These are phyloP conservation scores for Phalacrocorax aristotelis DNA, from an alignment of 2,113 vertebrate species.

Conservation along the genomic window DNA sequence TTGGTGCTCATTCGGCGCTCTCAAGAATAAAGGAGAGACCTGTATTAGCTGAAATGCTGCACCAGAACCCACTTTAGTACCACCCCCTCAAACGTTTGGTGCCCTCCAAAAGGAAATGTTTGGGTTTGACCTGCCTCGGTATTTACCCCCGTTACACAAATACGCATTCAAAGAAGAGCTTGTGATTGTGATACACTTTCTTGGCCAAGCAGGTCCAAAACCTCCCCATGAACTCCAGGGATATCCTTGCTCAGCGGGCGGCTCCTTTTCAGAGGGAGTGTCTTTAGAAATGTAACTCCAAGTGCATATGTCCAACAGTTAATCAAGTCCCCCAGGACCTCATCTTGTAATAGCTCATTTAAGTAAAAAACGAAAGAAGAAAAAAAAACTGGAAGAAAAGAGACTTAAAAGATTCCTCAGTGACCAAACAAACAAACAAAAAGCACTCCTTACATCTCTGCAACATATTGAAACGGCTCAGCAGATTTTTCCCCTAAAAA, in stretches of 20 bases:
- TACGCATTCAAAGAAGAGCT: neutral
- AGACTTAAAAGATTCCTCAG: neutral
- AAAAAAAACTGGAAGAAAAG: neutral
- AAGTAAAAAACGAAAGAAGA: neutral
- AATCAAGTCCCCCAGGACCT: neutral
- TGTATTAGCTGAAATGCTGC: neutral
- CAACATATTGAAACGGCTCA: neutral
- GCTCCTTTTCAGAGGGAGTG: neutral
- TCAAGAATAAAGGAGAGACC: no score
- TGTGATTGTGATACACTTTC: neutral
- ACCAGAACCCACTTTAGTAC: accelerated
- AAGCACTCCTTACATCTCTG: neutral
- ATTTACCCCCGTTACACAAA: neutral
- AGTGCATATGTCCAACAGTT: no score
- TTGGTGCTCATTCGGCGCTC: neutral
- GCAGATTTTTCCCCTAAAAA: neutral
- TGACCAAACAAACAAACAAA: neutral
- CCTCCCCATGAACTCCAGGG: neutral
- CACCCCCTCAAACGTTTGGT: neutral
- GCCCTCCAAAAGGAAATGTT: neutral
- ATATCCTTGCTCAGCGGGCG: neutral
- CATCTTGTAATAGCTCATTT: neutral
- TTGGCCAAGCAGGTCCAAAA: neutral
- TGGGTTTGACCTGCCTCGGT: neutral
- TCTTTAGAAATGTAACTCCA: neutral